Evolutionary conservation across 2,797 vertebrate genomes (phyloP).

Genomic region (Alca torda): DNA sequence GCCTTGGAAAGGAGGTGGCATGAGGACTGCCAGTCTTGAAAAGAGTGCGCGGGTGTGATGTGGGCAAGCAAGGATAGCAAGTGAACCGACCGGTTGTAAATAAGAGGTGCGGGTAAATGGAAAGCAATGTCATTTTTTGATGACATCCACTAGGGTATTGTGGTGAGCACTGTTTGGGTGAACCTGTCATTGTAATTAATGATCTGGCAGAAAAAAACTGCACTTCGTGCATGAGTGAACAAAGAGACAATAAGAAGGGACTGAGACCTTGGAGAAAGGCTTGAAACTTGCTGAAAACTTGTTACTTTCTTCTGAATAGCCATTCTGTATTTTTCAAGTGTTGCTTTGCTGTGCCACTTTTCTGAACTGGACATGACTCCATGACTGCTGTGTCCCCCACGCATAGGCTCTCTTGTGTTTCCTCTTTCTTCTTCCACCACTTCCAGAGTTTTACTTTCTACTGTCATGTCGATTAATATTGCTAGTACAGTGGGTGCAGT

Average conservation of each 20-base stretch:
- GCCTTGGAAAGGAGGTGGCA: background rate
- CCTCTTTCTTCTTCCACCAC: background rate
- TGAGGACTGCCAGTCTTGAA: fast-evolving
- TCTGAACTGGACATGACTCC: background rate
- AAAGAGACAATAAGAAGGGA: background rate
- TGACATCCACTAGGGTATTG: fast-evolving
- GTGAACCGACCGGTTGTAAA: background rate
- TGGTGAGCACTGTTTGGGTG: fast-evolving
- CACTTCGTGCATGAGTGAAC: fast-evolving
- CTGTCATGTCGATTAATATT: background rate
- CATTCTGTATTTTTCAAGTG: background rate
- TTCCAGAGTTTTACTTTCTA: background rate
- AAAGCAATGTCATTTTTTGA: fast-evolving
- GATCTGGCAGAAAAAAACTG: background rate
- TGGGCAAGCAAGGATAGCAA: background rate
- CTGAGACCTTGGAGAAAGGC: background rate
- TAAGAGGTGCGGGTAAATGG: fast-evolving
- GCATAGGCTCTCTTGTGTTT: background rate
- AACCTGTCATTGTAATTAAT: background rate
- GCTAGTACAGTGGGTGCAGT: background rate
- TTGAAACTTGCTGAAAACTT: background rate
- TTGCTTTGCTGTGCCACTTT: background rate
- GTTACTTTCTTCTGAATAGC: background rate
- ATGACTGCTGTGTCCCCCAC: fast-evolving
- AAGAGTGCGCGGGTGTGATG: background rate